Evolutionary conservation across 2,113 vertebrate genomes (phyloP), one percentile per base, ranked within the genome.

Genomic region (Neolamprologus falcicula): DNA sequence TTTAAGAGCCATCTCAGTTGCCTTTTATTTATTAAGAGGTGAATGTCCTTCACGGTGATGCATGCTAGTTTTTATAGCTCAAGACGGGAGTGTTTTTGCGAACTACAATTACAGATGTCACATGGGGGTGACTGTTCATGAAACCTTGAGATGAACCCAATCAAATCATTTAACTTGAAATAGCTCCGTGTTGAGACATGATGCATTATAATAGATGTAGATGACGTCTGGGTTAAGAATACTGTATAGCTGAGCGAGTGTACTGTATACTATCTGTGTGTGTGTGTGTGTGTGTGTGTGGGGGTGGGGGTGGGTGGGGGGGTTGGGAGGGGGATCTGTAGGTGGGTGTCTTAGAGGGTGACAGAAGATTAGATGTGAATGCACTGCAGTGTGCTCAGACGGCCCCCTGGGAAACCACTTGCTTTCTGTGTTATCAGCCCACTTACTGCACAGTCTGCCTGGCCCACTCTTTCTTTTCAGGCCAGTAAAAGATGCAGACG

Each of bases 301-400:
- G 11, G 28, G 55, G 54, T 11, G 16, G 9, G 14, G 33, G 10
- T 0, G 1, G 0, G 12, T 37, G 33, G 21, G 35, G 19, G 63
- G 19, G 40, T 76, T 52, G 66, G 68, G 9, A 42, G 78, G 61
- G 33, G 59, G 33, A 37, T 82, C 37, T 17, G 76, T 82, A 37
- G 37, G 42, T 71, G 83, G 57, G 66, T 80, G 21, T 84, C 59
- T 82, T 53, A 11, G 9, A 35, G 63, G 53, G 82, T 90, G 90
- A 92, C 89, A 84, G 83, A 89, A 84, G 86, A 92, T 92, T 86
- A 90, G 84, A 92, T 87, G 87, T 82, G 59, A 85, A 66, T 50
- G 31, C 78, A 26, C 81, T 78, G 71, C 82, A 61, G 82, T 86
- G 88, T 42, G 86, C 68, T 81, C 7, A 57, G 54, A 63, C 42